A percentile compares a stretch with the other conserved stretches of the same genome.
phyloP scores from a whole-genome alignment of 2,113 vertebrate genomes.

The Cebus imitator region DNA sequence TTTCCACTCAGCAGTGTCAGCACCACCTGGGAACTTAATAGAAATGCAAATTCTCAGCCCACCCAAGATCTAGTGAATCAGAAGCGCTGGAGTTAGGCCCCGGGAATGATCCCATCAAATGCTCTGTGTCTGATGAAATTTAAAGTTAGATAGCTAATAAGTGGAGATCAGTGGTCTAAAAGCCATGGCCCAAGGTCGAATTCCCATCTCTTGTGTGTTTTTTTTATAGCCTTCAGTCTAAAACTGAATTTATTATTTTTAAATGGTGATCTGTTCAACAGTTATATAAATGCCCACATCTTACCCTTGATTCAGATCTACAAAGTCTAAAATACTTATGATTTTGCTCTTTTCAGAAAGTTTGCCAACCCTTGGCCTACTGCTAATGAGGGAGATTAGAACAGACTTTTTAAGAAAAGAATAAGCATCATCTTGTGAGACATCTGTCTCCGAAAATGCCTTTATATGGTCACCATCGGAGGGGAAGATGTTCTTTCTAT shows the following conservation, averaged over 20 bases:
- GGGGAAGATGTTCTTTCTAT: neutral
- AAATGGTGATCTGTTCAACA: neutral
- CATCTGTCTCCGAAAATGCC: neutral
- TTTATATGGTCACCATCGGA: neutral
- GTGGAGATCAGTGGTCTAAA: neutral
- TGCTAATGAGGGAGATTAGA: neutral
- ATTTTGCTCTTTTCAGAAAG: neutral
- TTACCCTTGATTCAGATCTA: neutral
- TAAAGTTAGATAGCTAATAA: neutral
- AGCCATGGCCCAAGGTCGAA: neutral
- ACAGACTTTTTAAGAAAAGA: neutral
- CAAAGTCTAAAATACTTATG: neutral
- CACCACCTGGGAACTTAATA: neutral
- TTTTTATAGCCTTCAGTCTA: neutral
- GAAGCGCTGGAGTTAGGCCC: neutral
- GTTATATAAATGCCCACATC: neutral
- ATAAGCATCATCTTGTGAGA: neutral
- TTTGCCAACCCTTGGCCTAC: neutral
- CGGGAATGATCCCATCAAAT: neutral
- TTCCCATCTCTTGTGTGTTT: neutral
- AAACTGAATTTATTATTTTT: neutral
- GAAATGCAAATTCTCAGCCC: neutral
- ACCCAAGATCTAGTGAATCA: neutral
- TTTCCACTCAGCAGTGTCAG: neutral
- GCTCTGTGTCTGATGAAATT: neutral